Evolutionary conservation across 2,113 vertebrate species (phyloP).

Genomic region (Odontesthes bonariensis): DNA sequence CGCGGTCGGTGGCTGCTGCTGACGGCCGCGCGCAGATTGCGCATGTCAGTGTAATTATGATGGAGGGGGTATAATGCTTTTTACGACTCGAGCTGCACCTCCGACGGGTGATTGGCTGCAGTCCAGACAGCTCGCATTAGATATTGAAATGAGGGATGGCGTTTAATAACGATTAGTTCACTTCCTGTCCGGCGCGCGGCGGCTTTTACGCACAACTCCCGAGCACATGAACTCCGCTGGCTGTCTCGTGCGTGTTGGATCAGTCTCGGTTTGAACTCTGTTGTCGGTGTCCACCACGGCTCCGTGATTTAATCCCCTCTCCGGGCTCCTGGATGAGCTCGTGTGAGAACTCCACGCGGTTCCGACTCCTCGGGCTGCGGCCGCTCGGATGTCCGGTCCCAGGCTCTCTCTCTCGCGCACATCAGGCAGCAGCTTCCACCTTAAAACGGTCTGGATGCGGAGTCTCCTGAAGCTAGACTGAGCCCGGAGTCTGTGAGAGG

Average conservation of each 20-base stretch:
- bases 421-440: neutral
- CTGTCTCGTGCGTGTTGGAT: slow-evolving; percentile 10
- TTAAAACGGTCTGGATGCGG: neutral
- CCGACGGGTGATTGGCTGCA: slow-evolving; percentile 82
- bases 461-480: slow-evolving; percentile 20
- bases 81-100: slow-evolving; percentile 86
- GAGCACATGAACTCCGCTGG: slow-evolving; percentile 16
- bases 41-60: slow-evolving; percentile 94
- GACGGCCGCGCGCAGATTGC: slow-evolving; percentile 87
- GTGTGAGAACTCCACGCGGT: slow-evolving; percentile 3
- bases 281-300: neutral
- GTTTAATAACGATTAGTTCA: slow-evolving; percentile 87
- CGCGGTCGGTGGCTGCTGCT: slow-evolving; percentile 75
- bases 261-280: slow-evolving; percentile 12
- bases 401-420: too few species aligned
- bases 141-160: slow-evolving; percentile 92
- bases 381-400: slow-evolving; percentile 10
- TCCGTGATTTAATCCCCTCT: neutral
- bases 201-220: slow-evolving; percentile 72
- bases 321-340: slow-evolving; percentile 22
- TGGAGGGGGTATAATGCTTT: slow-evolving; percentile 91
- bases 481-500: slow-evolving; percentile 23
- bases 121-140: slow-evolving; percentile 88
- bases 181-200: slow-evolving; percentile 83
- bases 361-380: slow-evolving; percentile 3